Conservation (phyloP, 2,888 invertebrate genomes). For the Rhingia campestris region DNA sequence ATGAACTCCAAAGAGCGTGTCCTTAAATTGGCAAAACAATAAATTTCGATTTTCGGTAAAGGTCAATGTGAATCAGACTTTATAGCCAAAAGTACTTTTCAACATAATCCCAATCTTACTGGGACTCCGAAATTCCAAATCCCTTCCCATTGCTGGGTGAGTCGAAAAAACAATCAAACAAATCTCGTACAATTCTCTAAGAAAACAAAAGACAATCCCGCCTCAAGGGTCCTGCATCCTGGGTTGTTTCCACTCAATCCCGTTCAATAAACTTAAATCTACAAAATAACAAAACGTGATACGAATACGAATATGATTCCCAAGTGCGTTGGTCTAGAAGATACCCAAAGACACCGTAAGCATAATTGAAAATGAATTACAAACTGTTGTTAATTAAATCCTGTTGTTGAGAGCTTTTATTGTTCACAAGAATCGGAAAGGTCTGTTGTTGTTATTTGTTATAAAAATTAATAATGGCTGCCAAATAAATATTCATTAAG, state of each 20-base stretch:
- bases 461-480: not conserved
- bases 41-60: too few relatives aligned
- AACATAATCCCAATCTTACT: too few relatives aligned
- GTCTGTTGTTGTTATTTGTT: not conserved
- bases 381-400: conserved; percentile 30
- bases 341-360: not conserved
- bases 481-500: not conserved
- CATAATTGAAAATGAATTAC: conserved; percentile 4
- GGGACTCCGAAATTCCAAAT: too few relatives aligned
- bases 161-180: conserved; percentile 1
- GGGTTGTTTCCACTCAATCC: conserved; percentile 25
- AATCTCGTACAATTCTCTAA: conserved; percentile 11
- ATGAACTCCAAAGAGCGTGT: too few relatives aligned
- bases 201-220: not conserved
- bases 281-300: conserved; percentile 47
- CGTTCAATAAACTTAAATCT: conserved; percentile 20
- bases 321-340: conserved; percentile 11
- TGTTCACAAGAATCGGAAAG: conserved; percentile 29
- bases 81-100: too few relatives aligned
- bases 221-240: conserved; percentile 6
- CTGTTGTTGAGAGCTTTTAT: not conserved
- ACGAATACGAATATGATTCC: conserved; percentile 26
- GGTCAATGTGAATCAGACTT: too few relatives aligned
- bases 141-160: too few relatives aligned
- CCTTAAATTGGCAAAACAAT: too few relatives aligned